Evolutionary conservation across 2,113 vertebrate genomes (phyloP).

Genomic region (Daubentonia madagascariensis): DNA sequence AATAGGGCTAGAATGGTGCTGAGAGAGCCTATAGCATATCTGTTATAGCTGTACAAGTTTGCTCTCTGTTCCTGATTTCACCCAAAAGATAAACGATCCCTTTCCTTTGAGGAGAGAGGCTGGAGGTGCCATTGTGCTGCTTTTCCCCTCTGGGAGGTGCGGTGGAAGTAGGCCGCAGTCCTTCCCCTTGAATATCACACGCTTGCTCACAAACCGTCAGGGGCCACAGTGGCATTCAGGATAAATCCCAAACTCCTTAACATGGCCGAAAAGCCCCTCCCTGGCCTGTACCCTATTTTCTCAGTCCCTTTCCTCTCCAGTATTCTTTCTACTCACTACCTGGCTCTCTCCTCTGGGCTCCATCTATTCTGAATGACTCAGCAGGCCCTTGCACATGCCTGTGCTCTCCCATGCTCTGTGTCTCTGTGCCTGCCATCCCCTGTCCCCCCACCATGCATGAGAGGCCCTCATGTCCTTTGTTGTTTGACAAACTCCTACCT

Average conservation of each 20-base stretch:
- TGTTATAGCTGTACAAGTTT: neutral
- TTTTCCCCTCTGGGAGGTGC: neutral
- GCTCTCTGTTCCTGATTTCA: neutral
- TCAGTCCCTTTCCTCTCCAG: neutral
- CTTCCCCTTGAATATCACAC: neutral
- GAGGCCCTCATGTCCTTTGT: neutral
- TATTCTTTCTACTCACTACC: neutral
- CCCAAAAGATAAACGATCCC: neutral
- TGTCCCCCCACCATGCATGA: fast-evolving
- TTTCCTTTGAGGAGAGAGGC: neutral
- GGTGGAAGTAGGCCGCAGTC: neutral
- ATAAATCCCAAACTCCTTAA: neutral
- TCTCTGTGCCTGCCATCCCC: neutral
- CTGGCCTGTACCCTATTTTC: neutral
- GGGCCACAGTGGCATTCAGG: neutral
- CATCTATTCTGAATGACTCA: neutral
- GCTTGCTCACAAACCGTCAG: neutral
- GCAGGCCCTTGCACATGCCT: neutral
- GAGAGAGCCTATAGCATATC: neutral
- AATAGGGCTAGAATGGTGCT: neutral
- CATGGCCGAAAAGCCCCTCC: neutral
- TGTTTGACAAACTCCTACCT: neutral
- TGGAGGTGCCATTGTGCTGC: neutral
- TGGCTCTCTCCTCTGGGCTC: neutral
- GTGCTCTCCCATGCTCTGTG: fast-evolving